phyloP scores from a whole-genome alignment of 2,113 vertebrate genomes.

The Dryoscopus gambensis region DNA sequence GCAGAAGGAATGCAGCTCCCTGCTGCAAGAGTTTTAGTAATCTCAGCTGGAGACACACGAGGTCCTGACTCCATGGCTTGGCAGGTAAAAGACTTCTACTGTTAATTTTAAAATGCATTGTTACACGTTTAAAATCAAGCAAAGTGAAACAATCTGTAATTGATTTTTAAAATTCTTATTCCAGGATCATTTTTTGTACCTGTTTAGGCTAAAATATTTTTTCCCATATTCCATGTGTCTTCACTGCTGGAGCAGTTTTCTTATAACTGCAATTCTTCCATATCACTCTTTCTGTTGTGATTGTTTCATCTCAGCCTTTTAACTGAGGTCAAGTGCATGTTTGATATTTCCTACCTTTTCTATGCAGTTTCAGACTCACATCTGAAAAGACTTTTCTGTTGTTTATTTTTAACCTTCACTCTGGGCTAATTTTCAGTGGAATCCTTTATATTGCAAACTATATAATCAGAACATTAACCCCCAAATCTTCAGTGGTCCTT shows the following conservation, averaged over 20 bases:
- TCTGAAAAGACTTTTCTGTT: not conserved
- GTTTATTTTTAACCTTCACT: not conserved
- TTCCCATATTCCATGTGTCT: not conserved
- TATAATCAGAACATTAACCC: not conserved
- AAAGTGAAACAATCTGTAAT: not conserved
- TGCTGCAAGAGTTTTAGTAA: constrained; percentile 21
- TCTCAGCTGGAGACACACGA: constrained; percentile 21
- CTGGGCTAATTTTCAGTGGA: not conserved
- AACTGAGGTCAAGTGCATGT: constrained; percentile 18
- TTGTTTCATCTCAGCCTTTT: constrained; percentile 15
- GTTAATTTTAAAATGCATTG: not conserved
- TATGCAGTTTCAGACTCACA: not conserved
- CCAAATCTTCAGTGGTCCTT: not conserved
- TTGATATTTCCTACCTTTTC: constrained; percentile 24
- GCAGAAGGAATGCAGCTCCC: constrained; percentile 49
- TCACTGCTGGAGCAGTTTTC: not conserved
- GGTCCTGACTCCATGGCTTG: not conserved
- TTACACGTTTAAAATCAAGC: not conserved
- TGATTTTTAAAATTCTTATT: not conserved
- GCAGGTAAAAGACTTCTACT: not conserved
- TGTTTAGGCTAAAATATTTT: not conserved
- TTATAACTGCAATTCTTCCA: not conserved
- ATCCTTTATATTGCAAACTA: not conserved
- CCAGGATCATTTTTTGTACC: not conserved
- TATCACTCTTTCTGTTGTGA: not conserved